These are phyloP conservation scores for Thymelicus sylvestris DNA, from an alignment of 2,888 invertebrate species.

Conservation along the genomic window DNA sequence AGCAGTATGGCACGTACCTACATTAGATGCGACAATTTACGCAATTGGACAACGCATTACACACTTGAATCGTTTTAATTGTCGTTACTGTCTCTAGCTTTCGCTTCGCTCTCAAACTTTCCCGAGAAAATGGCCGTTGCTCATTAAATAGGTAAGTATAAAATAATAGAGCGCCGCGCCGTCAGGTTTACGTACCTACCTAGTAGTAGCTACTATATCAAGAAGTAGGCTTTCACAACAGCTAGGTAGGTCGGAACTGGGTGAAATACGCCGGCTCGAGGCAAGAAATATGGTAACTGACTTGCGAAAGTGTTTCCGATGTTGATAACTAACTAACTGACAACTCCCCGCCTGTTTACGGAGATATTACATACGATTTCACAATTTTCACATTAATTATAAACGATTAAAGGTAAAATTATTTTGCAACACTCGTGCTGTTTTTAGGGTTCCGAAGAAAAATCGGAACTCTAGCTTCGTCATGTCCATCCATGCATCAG, in stretches of 20 bases:
- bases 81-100: slow-evolving; percentile 10
- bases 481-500: too few relatives aligned
- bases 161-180: slow-evolving; percentile 8
- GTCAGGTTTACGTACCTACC: not conserved
- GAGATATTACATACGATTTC: slow-evolving; percentile 11
- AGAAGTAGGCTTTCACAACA: slow-evolving; percentile 45
- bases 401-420: not conserved
- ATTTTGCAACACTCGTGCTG: too few relatives aligned
- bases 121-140: slow-evolving; percentile 27
- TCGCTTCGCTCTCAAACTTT: slow-evolving; percentile 29
- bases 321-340: slow-evolving; percentile 15
- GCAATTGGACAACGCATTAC: slow-evolving; percentile 13
- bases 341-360: not conserved
- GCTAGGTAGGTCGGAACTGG: slow-evolving; percentile 39
- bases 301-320: slow-evolving; percentile 41
- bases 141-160: slow-evolving; percentile 20
- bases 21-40: not conserved
- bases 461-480: too few relatives aligned
- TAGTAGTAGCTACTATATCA: slow-evolving; percentile 2
- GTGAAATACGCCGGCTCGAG: slow-evolving; percentile 37
- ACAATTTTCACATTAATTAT: not conserved
- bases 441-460: too few relatives aligned
- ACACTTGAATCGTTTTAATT: slow-evolving; percentile 14
- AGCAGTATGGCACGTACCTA: too few relatives aligned
- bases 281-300: slow-evolving; percentile 38